Base-by-base conservation (phyloP, 2,888 invertebrate species). In the Ptychoptera albimana region DNA sequence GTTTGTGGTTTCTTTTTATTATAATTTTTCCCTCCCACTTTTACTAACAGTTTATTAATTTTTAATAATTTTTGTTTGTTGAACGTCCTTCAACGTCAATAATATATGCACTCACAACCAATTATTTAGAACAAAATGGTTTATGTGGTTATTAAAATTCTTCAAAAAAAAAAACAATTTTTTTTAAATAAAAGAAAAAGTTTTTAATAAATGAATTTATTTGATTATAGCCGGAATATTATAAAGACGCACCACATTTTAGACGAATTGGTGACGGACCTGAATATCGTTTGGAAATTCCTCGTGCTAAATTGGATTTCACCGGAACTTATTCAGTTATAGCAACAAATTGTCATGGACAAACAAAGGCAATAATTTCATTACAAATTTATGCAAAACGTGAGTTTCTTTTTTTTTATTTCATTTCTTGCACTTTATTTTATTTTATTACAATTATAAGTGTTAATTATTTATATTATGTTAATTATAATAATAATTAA, bases 311-410 rank as follows among this genome's bases (percentile, higher is more conserved):
- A 59, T 69, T 88, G 39, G 86, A 87, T 62, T 87, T 79, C 64
- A 87, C 88, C 1, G 89, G 88, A 39, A 81, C 87, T 1, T 89
- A 89, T 60, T 82, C 86, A 1, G 81, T 88, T 30, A 79, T 83
- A 48, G 87, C 88, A 1, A 75, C 74, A 55, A 89, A 89, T 62
- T 71, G 73, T 50, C 78, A 87, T 72, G 89, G 88, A 43, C 82
- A 87, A 59, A 75, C 82, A 29, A 86, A 86, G 62, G 85, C 88
- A 37, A 75, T 88, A 59, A 85, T 89, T 56, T 88, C 88, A 0
- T 66, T 89, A 45, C 88, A 89, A 69, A 84, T 89, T 56, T 77
- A 79, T 63, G 83, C 80, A 51, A 83, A 77, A 76, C 86, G 85
- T 84, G 61, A 60, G 63, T 56, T n/a, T 32, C 2, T 32, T 32